Percentiles rank a stretch among this genome's conserved stretches.
Conservation (phyloP, 2,888 invertebrate species). For the Scotopteryx bipunctaria region DNA sequence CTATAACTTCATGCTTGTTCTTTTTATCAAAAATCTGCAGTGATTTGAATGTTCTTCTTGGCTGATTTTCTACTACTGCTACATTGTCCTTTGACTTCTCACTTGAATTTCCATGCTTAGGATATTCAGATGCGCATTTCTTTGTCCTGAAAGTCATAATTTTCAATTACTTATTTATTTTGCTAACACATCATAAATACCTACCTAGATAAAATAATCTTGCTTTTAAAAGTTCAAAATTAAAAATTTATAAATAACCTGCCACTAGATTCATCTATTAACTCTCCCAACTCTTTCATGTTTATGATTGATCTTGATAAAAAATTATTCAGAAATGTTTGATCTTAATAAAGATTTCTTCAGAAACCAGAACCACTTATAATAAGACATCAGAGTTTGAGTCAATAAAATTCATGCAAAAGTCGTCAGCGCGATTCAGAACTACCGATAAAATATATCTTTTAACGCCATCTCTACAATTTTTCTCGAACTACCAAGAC, state of each 20-base stretch:
- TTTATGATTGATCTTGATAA: not conserved
- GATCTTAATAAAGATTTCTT: no score
- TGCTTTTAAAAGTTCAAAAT: no score
- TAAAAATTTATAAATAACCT: no score
- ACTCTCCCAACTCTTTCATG: slow-evolving; percentile 36
- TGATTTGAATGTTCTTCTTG: slow-evolving; percentile 35
- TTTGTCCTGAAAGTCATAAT: slow-evolving; percentile 1
- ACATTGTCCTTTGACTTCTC: not conserved
- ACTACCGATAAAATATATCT: not conserved
- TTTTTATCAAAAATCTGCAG: slow-evolving; percentile 34
- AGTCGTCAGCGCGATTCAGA: slow-evolving; percentile 21
- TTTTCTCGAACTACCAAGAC: not conserved
- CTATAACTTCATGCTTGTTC: slow-evolving; percentile 31
- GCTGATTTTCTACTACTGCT: not conserved
- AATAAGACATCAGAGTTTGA: no score
- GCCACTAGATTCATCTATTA: slow-evolving; percentile 42
- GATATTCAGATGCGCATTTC: not conserved
- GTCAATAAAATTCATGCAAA: slow-evolving; percentile 1
- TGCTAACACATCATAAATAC: no score
- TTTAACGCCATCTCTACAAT: slow-evolving; percentile 12
- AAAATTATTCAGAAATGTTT: no score
- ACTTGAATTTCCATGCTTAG: not conserved
- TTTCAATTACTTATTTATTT: no score
- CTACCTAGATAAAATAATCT: no score
- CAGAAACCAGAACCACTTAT: no score